Percentiles rank a stretch among this genome's conserved stretches.
Evolutionary conservation across 2,888 invertebrate genomes (phyloP).

Genomic region (Cataglyphis cursor): DNA sequence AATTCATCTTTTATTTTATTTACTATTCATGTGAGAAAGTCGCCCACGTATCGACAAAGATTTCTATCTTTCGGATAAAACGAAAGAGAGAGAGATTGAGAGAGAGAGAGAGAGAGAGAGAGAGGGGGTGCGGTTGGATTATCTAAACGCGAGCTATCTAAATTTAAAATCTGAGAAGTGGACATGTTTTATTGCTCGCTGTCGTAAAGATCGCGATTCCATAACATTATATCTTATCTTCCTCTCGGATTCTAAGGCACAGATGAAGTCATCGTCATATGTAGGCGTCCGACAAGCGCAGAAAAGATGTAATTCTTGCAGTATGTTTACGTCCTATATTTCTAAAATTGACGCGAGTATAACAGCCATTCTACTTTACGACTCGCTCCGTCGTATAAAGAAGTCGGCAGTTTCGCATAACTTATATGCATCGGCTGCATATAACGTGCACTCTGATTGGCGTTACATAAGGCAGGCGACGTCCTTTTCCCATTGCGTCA

Average conservation of each 20-base stretch:
- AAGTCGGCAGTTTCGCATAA: conserved; percentile 29
- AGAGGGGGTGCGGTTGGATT: neutral
- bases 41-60: conserved; percentile 6
- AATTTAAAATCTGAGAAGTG: conserved; percentile 16
- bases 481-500: neutral
- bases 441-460: neutral
- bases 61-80: conserved; percentile 3
- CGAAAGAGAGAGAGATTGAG: neutral
- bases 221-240: conserved; percentile 14
- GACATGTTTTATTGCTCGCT: neutral
- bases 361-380: conserved; percentile 41
- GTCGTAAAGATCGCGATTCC: conserved; percentile 16
- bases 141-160: conserved; percentile 16
- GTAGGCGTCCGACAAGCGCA: neutral
- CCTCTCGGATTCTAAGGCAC: neutral
- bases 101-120: neutral
- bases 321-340: conserved; percentile 23
- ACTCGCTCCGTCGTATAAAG: neutral
- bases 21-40: neutral
- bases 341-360: conserved; percentile 31
- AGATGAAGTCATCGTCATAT: neutral
- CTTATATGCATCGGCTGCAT: conserved; percentile 6
- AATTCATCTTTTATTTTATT: neutral
- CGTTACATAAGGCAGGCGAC: neutral
- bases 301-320: conserved; percentile 26